Conservation (phyloP, 2,888 invertebrate species). For the Chymomyza fuscimana region DNA sequence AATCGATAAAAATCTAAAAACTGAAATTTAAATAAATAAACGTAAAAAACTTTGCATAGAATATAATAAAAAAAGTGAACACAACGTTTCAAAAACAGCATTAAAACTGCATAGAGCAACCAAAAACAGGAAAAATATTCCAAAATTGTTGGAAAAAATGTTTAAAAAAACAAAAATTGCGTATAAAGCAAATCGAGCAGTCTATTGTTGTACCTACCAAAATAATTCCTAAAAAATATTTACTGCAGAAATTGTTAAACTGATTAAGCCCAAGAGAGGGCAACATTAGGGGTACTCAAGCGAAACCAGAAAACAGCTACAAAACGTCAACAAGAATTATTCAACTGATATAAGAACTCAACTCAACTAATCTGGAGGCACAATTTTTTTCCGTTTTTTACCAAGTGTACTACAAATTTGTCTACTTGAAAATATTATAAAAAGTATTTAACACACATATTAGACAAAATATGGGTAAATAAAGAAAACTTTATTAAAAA, state of each 20-base stretch:
- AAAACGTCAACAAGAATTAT: slow-evolving; percentile 7
- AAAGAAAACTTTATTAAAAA: slow-evolving; percentile 51
- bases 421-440: slow-evolving; percentile 56
- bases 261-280: slow-evolving; percentile 45
- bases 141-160: slow-evolving; percentile 24
- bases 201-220: slow-evolving; percentile 63
- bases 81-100: neutral
- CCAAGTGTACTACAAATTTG: slow-evolving; percentile 68
- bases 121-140: slow-evolving; percentile 63
- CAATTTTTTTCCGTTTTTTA: slow-evolving; percentile 71
- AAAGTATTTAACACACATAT: slow-evolving; percentile 32
- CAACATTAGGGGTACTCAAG: slow-evolving; percentile 62
- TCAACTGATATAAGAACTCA: slow-evolving; percentile 52
- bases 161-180: slow-evolving; percentile 31
- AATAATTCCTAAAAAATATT: slow-evolving; percentile 1
- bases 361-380: slow-evolving; percentile 68
- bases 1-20: slow-evolving; percentile 22
- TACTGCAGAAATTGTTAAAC: slow-evolving; percentile 8
- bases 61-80: slow-evolving; percentile 18
- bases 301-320: slow-evolving; percentile 48
- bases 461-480: slow-evolving; percentile 30
- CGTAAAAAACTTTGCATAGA: slow-evolving; percentile 48
- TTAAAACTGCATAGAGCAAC: slow-evolving; percentile 1
- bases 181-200: slow-evolving; percentile 50
- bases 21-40: slow-evolving; percentile 23